Evolutionary conservation across 2,113 vertebrate species (phyloP).

Genomic region (Oreochromis niloticus): DNA sequence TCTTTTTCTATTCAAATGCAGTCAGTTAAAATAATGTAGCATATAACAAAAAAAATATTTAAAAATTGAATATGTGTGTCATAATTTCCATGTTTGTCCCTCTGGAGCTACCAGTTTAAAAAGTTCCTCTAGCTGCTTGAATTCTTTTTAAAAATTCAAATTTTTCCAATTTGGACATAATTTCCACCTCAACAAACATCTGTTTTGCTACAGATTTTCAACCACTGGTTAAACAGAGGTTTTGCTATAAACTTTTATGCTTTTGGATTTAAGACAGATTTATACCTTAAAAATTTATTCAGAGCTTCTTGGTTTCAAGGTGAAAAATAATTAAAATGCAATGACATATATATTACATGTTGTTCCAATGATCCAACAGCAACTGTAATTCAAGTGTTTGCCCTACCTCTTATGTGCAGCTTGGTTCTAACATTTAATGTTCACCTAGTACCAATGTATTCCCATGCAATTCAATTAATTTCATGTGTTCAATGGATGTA

Average conservation of each 20-base stretch:
- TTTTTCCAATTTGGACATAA: neutral
- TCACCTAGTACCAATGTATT: neutral
- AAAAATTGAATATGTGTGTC: neutral
- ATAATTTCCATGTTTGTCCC: neutral
- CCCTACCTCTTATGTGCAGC: fast-evolving
- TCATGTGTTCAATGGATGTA: neutral
- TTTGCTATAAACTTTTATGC: neutral
- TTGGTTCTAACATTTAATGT: neutral
- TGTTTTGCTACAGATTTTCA: neutral
- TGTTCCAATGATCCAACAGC: neutral
- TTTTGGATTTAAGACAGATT: neutral
- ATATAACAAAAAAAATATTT: neutral
- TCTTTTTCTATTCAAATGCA: neutral
- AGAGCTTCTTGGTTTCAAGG: neutral
- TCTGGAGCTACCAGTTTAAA: neutral
- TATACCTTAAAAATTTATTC: neutral
- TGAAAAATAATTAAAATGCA: neutral
- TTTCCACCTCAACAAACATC: neutral
- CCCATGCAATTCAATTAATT: neutral
- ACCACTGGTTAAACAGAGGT: neutral
- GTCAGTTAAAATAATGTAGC: neutral
- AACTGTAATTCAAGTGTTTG: neutral
- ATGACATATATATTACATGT: neutral
- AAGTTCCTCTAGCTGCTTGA: neutral
- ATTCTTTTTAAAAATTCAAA: neutral